Base-by-base conservation (phyloP, 2,888 invertebrate species). In the Rambutsinella grinnellia region DNA sequence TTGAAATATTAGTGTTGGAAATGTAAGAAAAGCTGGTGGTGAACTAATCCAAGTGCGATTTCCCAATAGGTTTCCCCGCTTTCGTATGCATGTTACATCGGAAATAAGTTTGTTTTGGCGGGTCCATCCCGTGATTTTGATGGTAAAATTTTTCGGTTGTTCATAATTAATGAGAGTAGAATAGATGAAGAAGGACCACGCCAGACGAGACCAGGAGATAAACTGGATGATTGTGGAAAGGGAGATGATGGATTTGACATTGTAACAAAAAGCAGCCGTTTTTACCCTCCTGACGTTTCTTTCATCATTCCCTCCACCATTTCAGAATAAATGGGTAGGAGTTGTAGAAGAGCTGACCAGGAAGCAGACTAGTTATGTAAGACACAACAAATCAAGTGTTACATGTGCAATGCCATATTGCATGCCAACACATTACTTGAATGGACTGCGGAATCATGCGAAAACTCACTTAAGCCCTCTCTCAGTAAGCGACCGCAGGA, bases 111-210 rank as follows among this genome's bases (percentile, higher is more conserved):
- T n/a, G n/a, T n/a, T n/a, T n/a, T n/a, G n/a, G 36, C 13, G 13
- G 72, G 61, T 19, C 69, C 68, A 66, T 78, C 65, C 79, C 75
- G 71, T 81, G 81, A 81, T 81, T 81, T 81, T 81, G 78, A 79
- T 79, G 74, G 79, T 79, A 81, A 81, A 81, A 78, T 47, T 79
- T 81, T 81, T 79, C 74, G 79, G 65, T 46, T 36, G 51, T 79
- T 75, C 71, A 81, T 81, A 81, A 76, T 81, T 81, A 79, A 81
- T 81, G 80, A 76, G n/a, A 60, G 57, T 60, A 49, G 51, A 27
- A 27, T 71, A 28, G 67, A 67, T 69, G n/a, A n/a, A n/a, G n/a
- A n/a, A n/a, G 63, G 58, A 63, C 67, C 28, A 54, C 6, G 23
- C 21, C 27, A 23, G 15, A 36, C 36, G 36, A 36, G 36, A 36